These are phyloP conservation scores for Phymatocera aterrima DNA, from an alignment of 2,888 invertebrate genomes.

Conservation along the genomic window DNA sequence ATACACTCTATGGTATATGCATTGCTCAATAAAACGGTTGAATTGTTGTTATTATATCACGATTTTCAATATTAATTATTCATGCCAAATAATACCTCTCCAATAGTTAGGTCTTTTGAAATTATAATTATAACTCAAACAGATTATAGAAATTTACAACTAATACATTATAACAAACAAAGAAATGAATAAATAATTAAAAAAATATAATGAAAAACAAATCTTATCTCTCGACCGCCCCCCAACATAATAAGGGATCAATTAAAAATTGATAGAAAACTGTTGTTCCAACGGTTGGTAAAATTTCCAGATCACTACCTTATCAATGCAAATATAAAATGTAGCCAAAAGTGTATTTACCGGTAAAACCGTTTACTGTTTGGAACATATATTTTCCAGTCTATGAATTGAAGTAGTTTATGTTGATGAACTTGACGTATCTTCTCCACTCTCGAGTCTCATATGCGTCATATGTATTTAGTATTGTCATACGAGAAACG, in stretches of 20 bases:
- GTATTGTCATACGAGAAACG: not conserved
- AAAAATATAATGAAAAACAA: not conserved
- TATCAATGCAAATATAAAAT: not conserved
- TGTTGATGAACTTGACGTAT: conserved; percentile 33
- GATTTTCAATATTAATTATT: conserved; percentile 44
- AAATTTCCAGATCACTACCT: not conserved
- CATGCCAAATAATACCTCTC: not conserved
- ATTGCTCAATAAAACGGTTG: conserved; percentile 54
- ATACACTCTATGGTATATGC: conserved; percentile 47
- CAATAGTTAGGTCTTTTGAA: no score
- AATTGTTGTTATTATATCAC: conserved; percentile 49
- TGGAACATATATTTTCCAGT: conserved; percentile 30
- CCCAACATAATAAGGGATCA: not conserved
- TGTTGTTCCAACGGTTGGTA: not conserved
- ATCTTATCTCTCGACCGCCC: not conserved
- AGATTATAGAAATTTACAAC: no score
- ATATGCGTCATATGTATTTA: no score
- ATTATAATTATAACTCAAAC: no score
- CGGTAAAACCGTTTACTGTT: conserved; percentile 19
- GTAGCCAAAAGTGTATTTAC: not conserved
- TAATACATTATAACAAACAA: not conserved
- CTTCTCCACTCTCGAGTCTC: no score
- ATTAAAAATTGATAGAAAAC: not conserved
- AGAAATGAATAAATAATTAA: not conserved
- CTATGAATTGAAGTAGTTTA: conserved; percentile 28